Base-by-base conservation (phyloP, 1,140 invertebrate species). In the Penaeus indicus region DNA sequence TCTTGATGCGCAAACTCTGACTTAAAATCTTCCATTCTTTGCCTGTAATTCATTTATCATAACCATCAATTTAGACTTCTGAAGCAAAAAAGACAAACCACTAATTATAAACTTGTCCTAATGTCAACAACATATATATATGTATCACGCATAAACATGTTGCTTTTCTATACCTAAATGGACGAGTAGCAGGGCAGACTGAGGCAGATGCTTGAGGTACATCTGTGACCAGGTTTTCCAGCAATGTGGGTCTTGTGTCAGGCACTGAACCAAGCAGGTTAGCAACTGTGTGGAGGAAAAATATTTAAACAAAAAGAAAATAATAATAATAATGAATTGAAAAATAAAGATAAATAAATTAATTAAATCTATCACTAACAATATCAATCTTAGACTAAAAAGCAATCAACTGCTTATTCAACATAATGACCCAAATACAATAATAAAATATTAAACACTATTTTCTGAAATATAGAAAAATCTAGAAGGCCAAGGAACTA, bases 161-260 rank as follows among this genome's bases (percentile, higher is more conserved):
- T 75, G 27, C 22, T 75, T 27, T 21, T 18, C 60, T 62, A 62
- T 42, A 88, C 87, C 87, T 84, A 88, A 78, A 64, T 88, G 87
- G 27, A 84, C n/a, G 16, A 88, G 87, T 63, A 88, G 60, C 16
- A 83, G n/a, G 8, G 87, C 63, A 27, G 87, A 88, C 75, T 88
- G 87, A 25, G 82, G 81, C 21, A 88, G 61, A 47, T 88, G 87
- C 64, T 88, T 88, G 22, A 88, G 72, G 42, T 88, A 88, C 10
- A 88, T 81, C 61, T 88, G 87, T 61, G 87, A 88, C 87, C 87
- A 88, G 16, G 84, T 72, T 47, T 22, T 78, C 87, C 87, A 88
- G 38, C 87, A 88, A 64, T 88, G 87, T 18, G 81, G 81, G 38
- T 88, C 87, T 25, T 88, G 87, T 27, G 72, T 88, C 61, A 88